Conservation (phyloP, 2,888 invertebrate species). For the Coelopa pilipes region DNA sequence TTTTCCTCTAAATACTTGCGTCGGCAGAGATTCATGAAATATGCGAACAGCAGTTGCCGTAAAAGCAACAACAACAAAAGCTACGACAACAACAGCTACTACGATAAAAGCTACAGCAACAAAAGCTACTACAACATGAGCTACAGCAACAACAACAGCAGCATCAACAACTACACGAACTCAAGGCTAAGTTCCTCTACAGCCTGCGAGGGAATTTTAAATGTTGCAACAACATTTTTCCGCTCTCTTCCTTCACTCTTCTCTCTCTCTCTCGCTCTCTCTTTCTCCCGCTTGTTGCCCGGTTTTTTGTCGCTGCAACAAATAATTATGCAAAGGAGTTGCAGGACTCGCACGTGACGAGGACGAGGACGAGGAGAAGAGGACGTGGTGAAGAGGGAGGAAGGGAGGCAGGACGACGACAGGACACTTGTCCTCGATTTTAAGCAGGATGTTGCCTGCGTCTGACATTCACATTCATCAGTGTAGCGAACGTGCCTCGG, state of each 20-base stretch:
- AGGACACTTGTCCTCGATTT: slow-evolving; percentile 32
- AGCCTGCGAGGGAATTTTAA: slow-evolving; percentile 17
- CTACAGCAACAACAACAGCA: no score
- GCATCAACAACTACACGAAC: not conserved
- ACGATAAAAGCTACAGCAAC: no score
- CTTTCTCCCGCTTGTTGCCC: not conserved
- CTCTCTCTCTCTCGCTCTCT: not conserved
- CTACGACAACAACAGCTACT: no score
- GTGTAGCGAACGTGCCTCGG: not conserved
- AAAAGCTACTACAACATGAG: no score
- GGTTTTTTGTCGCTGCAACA: slow-evolving; percentile 19
- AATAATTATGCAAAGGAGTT: slow-evolving; percentile 18
- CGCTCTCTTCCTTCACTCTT: not conserved
- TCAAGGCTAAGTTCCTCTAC: slow-evolving; percentile 31
- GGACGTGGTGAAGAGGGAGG: not conserved
- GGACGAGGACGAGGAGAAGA: slow-evolving; percentile 2
- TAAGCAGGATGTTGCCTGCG: slow-evolving; percentile 30
- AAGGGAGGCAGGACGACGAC: slow-evolving; percentile 6
- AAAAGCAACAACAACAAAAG: no score
- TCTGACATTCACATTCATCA: slow-evolving; percentile 31
- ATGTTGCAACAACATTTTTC: slow-evolving; percentile 20
- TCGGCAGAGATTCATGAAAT: no score
- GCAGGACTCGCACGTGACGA: slow-evolving; percentile 22
- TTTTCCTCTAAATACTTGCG: no score
- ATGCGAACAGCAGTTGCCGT: no score